phyloP scores from a whole-genome alignment of 2,888 invertebrate species.

The Caenorhabditis wallacei region DNA sequence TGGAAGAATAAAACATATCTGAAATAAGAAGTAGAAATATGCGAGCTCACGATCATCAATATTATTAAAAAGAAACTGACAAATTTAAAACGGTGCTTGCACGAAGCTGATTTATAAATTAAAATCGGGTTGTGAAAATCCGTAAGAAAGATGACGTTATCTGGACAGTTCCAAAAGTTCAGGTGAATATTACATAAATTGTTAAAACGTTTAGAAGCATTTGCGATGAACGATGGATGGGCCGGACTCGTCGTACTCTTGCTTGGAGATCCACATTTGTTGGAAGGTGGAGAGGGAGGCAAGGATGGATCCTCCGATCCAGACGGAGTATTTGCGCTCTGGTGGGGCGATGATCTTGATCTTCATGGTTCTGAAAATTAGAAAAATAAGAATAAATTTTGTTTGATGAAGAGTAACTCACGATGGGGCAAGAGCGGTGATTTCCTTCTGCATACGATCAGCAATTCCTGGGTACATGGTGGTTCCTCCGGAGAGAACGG shows the following conservation, averaged over 20 bases:
- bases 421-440: background rate
- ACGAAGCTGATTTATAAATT: constrained; percentile 63
- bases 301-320: constrained; percentile 98
- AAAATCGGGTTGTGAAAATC: constrained; percentile 66
- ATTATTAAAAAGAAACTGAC: constrained; percentile 21
- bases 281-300: constrained; percentile 93
- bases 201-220: constrained; percentile 84
- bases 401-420: background rate
- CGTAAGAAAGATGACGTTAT: constrained; percentile 68
- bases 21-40: constrained; percentile 5
- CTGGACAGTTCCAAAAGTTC: constrained; percentile 63
- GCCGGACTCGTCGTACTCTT: constrained; percentile 90
- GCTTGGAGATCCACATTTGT: constrained; percentile 90
- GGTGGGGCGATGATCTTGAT: constrained; percentile 86
- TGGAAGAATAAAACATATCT: background rate
- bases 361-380: constrained; percentile 85
- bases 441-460: constrained; percentile 28
- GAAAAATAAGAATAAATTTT: background rate
- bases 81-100: constrained; percentile 53
- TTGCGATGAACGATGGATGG: constrained; percentile 79
- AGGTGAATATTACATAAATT: constrained; percentile 62
- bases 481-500: constrained; percentile 36
- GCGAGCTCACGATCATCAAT: constrained; percentile 14
- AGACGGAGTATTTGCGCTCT: constrained; percentile 97
- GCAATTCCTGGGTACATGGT: constrained; percentile 42